Conservation (phyloP, 2,888 invertebrate species). For the Fragum whitleyi region DNA sequence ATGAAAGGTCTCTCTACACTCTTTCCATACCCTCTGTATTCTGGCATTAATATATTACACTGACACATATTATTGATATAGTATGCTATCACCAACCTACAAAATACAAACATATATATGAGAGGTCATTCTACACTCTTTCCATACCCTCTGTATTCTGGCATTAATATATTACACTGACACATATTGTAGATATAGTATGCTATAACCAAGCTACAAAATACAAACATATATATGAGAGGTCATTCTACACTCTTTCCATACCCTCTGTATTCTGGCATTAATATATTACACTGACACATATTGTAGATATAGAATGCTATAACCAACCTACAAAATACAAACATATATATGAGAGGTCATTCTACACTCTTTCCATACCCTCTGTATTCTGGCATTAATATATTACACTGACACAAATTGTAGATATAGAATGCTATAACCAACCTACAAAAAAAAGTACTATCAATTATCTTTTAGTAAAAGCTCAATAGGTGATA, state of each 20-base stretch:
- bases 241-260: constrained; percentile 95
- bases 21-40: constrained; percentile 97
- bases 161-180: constrained; percentile 94
- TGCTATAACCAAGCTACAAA: constrained; percentile 92
- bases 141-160: constrained; percentile 98
- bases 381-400: constrained; percentile 97
- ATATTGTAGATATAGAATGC: constrained; percentile 94
- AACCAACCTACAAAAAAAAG: constrained; percentile 89
- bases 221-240: constrained; percentile 89
- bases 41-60: constrained; percentile 96
- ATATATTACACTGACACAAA: constrained; percentile 92
- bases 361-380: constrained; percentile 95
- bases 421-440: constrained; percentile 95
- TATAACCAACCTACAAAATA: constrained; percentile 90
- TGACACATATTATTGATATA: constrained; percentile 93
- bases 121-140: constrained; percentile 94
- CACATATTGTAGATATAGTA: constrained; percentile 93
- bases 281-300: constrained; percentile 93
- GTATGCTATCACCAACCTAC: constrained; percentile 91
- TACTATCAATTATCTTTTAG: too few species aligned
- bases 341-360: constrained; percentile 91
- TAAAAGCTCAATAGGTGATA: too few species aligned
- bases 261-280: constrained; percentile 98
- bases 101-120: constrained; percentile 89
- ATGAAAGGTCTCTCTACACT: constrained; percentile 88